These are phyloP conservation scores for Acanthiza pusilla DNA, from an alignment of 2,797 vertebrate genomes.

Conservation along the genomic window DNA sequence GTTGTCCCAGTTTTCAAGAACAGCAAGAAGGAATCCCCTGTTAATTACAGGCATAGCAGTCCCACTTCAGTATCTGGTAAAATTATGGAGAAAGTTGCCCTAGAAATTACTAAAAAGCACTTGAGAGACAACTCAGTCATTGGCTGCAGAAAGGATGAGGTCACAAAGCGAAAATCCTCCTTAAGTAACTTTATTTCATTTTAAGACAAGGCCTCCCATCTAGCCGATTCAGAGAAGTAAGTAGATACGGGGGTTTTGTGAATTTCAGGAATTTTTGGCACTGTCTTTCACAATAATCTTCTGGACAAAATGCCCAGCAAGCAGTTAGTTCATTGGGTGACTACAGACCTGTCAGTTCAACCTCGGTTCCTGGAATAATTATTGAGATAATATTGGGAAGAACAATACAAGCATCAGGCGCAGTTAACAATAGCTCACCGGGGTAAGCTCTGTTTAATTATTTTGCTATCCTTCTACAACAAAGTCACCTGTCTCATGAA, in stretches of 20 bases:
- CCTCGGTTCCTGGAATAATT: background rate
- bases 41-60: background rate
- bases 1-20: background rate
- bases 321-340: background rate
- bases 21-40: background rate
- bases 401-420: background rate
- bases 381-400: background rate
- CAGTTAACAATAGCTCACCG: background rate
- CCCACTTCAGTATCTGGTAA: background rate
- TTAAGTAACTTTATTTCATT: background rate
- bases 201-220: background rate
- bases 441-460: background rate
- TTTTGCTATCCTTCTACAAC: background rate
- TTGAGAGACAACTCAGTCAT: background rate
- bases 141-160: background rate
- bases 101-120: background rate
- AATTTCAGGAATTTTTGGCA: background rate
- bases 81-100: background rate
- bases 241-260: too few species aligned
- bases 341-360: background rate
- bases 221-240: background rate
- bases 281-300: background rate
- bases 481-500: background rate
- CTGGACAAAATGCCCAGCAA: background rate
- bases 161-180: background rate